phyloP scores from a whole-genome alignment of 1,140 invertebrate species.

The Akabosia matsudoensis region DNA sequence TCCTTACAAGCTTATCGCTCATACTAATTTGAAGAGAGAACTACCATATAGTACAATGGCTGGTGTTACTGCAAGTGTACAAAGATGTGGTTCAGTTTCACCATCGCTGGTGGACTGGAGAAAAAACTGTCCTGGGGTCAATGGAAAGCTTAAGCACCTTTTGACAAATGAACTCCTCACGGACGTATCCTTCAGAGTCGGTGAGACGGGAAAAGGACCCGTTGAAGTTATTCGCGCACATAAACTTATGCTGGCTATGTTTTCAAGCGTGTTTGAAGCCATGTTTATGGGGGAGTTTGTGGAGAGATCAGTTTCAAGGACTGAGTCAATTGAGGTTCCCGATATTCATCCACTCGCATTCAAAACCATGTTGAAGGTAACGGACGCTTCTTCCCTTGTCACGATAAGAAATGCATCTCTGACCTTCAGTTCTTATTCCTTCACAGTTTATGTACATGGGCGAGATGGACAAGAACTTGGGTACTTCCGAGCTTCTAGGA shows the following conservation, averaged over 20 bases:
- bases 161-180: conserved; percentile 21
- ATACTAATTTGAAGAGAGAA: too few relatives aligned
- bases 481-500: conserved; percentile 7
- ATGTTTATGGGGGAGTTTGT: conserved; percentile 27
- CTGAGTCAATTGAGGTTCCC: conserved; percentile 17
- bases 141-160: neutral
- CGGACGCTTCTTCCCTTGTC: too few relatives aligned
- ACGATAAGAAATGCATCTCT: too few relatives aligned
- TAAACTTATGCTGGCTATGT: conserved; percentile 30
- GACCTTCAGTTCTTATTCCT: neutral
- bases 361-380: conserved; percentile 24
- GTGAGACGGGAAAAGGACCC: neutral
- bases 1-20: too few relatives aligned
- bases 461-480: conserved; percentile 19
- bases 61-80: neutral
- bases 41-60: too few relatives aligned
- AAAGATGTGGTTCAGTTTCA: neutral
- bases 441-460: conserved; percentile 33
- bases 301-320: neutral
- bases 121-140: neutral
- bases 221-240: conserved; percentile 25
- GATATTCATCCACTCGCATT: conserved; percentile 37
- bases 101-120: conserved; percentile 2
- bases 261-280: conserved; percentile 35
- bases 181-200: conserved; percentile 29